Base-by-base conservation (phyloP, 2,888 invertebrate species). In the Pherbina coryleti region DNA sequence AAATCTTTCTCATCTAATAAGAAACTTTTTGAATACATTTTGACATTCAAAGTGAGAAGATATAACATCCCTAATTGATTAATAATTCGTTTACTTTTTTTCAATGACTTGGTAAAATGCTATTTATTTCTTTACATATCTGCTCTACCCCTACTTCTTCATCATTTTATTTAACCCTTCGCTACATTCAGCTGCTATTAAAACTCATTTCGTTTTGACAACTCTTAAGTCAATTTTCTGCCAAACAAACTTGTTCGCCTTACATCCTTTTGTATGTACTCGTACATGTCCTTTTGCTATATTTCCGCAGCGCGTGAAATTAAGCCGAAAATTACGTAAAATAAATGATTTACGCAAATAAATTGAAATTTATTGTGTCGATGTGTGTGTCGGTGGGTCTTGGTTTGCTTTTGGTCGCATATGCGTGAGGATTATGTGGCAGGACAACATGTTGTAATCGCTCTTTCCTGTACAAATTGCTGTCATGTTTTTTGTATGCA, bases 311-410 rank as follows among this genome's bases (percentile, higher is more conserved):
- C 51, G 19, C 19, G 73, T 74, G 62, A 64, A 74, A 74, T 74
- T 62, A 74, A 74, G 73, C 62, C 85, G 84, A 84, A 86, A 86
- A 87, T 86, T 86, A 84, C 85, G 85, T 80, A 85, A 87, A 87
- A 87, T 86, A 88, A 88, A 88, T 88, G 87, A 87, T 88, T 87
- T 88, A 88, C 88, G 84, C 86, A 88, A 88, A 87, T 87, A 88
- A 88, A 88, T 88, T 85, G 85, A 83, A 86, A 88, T 87, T 86
- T 87, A 85, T 87, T 83, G 86, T 28, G 73, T 22, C 62, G 11
- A 17, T 14, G 60, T 8, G 57, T 28, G 7, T 49, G 51, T 22
- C 14, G 7, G 28, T 31, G 28, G 7, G 17, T 17, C 22, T 53
- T 34, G 34, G 49, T 67, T 19, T 69, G 72, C 55, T 44, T 17